Base-by-base conservation (phyloP, 2,888 invertebrate genomes). In the Cacoxenus indagator region DNA sequence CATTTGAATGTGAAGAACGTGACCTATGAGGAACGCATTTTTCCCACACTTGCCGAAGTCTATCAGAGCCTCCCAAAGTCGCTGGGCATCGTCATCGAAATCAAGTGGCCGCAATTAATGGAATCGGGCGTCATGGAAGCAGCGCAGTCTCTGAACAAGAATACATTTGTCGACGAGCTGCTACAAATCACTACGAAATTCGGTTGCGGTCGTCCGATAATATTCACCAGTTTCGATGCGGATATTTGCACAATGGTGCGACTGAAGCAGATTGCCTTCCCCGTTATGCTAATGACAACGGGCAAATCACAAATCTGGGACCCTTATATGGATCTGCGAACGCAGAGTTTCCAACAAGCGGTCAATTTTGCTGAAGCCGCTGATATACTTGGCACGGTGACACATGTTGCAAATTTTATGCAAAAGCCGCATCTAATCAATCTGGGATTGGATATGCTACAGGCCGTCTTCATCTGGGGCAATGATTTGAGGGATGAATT, bases 391-490 rank as follows among this genome's bases (percentile, higher is more conserved):
- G 98, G 98, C 17, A 92, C 97, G 48, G 95, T 95, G 64, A 94
- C 95, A 31, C 96, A 97, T 86, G 94, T 96, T 0, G 96, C 96
- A 87, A 97, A 97, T 84, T 90, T 96, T 73, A 89, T 96, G 31
- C 45, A 29, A 0, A 74, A 74, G 85, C 91, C 93, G 0, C 90
- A 91, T 9, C 92, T 94, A 89, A 91, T 92, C 0, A 72, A 77
- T 1, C 85, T 93, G 67, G 95, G 94, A 0, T 92, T 92, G 73
- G 91, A 94, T 77, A 91, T 93, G 6, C 94, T 94, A 11, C 91
- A 98, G 66, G 92, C 96, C 1, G 92, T 97, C 69, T 99, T 99
- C 88, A 95, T 96, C 76, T 99, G 98, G 98, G 98, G 98, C 24
- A 96, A 97, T 76, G 95, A 96, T 81, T 95, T 96, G 83, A 95